These are phyloP conservation scores for Fopius arisanus DNA, from an alignment of 1,140 invertebrate species.

Conservation along the genomic window DNA sequence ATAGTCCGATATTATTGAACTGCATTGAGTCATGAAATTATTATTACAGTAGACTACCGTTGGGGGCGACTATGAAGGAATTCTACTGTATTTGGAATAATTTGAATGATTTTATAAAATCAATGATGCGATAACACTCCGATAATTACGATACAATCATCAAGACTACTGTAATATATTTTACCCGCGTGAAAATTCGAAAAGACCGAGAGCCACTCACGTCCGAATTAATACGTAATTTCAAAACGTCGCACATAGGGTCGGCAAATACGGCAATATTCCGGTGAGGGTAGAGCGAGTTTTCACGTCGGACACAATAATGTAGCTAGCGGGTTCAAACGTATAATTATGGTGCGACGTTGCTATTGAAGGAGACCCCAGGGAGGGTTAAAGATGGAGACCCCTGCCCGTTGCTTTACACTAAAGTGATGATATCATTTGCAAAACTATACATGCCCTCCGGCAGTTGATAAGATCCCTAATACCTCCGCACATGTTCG, in stretches of 20 bases:
- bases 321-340: constrained; percentile 60
- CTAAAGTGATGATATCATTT: constrained; percentile 32
- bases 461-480: constrained; percentile 46
- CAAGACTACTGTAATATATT: too few species aligned
- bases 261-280: constrained; percentile 19
- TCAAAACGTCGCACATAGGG: neutral
- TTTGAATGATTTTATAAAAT: too few species aligned
- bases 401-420: neutral
- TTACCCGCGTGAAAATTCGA: too few species aligned
- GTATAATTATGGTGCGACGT: constrained; percentile 61
- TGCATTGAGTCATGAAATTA: neutral
- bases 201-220: too few species aligned
- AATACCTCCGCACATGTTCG: constrained; percentile 32
- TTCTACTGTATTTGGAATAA: too few species aligned
- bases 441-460: constrained; percentile 47
- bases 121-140: too few species aligned
- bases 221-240: too few species aligned
- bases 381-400: constrained; percentile 39
- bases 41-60: neutral
- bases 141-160: too few species aligned
- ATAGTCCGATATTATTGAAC: neutral
- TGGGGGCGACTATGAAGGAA: too few species aligned
- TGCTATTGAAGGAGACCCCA: constrained; percentile 57
- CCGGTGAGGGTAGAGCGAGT: constrained; percentile 42
- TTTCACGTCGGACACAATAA: constrained; percentile 58